A percentile compares a stretch with the other conserved stretches of the same genome.
phyloP scores from a whole-genome alignment of 1,140 invertebrate species.

The Megalopta genalis region DNA sequence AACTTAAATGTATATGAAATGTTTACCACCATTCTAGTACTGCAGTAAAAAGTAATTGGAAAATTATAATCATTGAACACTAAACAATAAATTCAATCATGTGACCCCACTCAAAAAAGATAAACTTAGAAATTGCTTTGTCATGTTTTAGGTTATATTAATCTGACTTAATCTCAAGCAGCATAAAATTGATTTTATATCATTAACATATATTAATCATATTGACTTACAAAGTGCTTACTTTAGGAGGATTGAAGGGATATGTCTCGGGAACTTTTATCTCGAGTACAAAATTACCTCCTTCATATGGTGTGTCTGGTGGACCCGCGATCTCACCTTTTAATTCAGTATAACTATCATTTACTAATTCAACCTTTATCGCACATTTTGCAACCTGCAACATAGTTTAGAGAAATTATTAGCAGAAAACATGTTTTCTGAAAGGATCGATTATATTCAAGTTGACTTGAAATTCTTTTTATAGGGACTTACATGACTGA shows the following conservation, averaged over 20 bases:
- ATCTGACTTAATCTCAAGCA: slow-evolving; percentile 8
- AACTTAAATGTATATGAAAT: not conserved
- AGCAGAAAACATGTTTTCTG: not conserved
- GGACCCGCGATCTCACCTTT: slow-evolving; percentile 95
- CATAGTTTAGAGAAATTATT: slow-evolving; percentile 34
- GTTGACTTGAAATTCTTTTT: not conserved
- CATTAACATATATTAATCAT: slow-evolving; percentile 31
- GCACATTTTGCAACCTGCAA: slow-evolving; percentile 92
- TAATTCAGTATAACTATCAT: slow-evolving; percentile 95
- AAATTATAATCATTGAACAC: not conserved
- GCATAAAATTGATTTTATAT: slow-evolving; percentile 12
- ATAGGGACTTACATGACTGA: slow-evolving; percentile 22
- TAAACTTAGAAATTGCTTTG: slow-evolving; percentile 30
- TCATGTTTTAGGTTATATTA: slow-evolving; percentile 27
- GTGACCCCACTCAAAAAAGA: slow-evolving; percentile 14
- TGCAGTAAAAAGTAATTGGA: too few species aligned
- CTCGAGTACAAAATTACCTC: slow-evolving; percentile 95
- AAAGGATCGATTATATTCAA: not conserved
- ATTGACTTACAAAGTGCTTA: slow-evolving; percentile 77
- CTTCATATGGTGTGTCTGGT: slow-evolving; percentile 98
- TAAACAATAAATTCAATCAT: not conserved
- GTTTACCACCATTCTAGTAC: not conserved
- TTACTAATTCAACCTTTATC: slow-evolving; percentile 94
- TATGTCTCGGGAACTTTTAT: slow-evolving; percentile 99
- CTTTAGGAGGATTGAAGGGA: slow-evolving; percentile 99